Evolutionary conservation across 2,888 invertebrate genomes (phyloP).

Genomic region (Suillia variegata): DNA sequence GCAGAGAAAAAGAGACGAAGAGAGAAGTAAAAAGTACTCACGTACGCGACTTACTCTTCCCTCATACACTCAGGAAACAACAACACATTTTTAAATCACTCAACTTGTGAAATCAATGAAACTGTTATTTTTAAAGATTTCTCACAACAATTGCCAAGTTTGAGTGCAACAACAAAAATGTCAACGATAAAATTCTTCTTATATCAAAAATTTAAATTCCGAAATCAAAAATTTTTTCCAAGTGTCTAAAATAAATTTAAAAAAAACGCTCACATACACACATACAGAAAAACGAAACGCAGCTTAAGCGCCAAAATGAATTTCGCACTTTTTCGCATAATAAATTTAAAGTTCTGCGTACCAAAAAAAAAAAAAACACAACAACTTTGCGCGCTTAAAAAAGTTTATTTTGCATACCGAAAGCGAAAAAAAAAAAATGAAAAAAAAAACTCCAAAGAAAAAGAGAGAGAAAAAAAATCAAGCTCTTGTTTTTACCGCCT

Average conservation of each 20-base stretch:
- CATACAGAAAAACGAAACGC: slow-evolving; percentile 26
- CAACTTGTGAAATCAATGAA: too few species aligned
- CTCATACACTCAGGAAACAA: too few species aligned
- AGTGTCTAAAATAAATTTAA: slow-evolving; percentile 6
- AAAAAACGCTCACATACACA: slow-evolving; percentile 15
- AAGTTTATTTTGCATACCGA: slow-evolving; percentile 51
- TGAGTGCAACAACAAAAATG: slow-evolving; percentile 12
- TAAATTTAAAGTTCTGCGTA: slow-evolving; percentile 57
- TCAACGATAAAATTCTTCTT: slow-evolving; percentile 37
- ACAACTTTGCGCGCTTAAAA: slow-evolving; percentile 41
- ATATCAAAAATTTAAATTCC: too few species aligned
- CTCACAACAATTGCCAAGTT: too few species aligned
- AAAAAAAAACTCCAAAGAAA: too few species aligned
- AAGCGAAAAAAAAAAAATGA: neutral
- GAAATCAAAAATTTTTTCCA: too few species aligned
- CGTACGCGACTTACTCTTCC: too few species aligned
- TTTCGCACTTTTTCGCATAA: slow-evolving; percentile 60
- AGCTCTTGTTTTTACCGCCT: too few species aligned
- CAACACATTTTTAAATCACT: too few species aligned
- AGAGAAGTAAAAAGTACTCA: slow-evolving; percentile 33
- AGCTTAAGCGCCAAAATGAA: slow-evolving; percentile 52
- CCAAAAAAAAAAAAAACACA: slow-evolving; percentile 33
- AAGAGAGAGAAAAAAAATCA: too few species aligned
- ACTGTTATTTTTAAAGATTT: too few species aligned
- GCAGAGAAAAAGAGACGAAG: slow-evolving; percentile 17